Evolutionary conservation across 2,113 vertebrate species (phyloP).

Genomic region (Platanista minor): DNA sequence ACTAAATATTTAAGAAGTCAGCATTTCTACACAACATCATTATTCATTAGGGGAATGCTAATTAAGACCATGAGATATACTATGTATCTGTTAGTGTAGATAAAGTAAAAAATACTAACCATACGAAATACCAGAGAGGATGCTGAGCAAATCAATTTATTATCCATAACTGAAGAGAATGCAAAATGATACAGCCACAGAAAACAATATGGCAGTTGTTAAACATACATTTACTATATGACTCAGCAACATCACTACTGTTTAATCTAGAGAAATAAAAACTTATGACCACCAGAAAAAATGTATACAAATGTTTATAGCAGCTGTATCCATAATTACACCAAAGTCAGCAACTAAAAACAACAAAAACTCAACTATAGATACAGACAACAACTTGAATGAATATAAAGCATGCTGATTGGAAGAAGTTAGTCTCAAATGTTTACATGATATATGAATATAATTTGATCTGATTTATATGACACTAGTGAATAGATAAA

Average conservation of each 20-base stretch:
- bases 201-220: not conserved
- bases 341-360: not conserved
- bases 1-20: not conserved
- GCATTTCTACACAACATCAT: not conserved
- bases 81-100: not conserved
- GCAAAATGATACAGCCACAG: not conserved
- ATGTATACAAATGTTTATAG: not conserved
- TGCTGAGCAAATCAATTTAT: not conserved
- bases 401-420: not conserved
- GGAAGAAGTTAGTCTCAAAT: not conserved
- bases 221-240: not conserved
- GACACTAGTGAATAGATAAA: not conserved
- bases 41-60: not conserved
- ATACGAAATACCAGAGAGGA: not conserved
- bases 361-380: not conserved
- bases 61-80: not conserved
- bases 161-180: not conserved
- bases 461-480: not conserved
- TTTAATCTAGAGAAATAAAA: not conserved
- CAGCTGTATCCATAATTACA: not conserved
- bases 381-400: not conserved
- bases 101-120: not conserved
- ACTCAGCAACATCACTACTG: not conserved
- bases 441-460: not conserved
- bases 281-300: not conserved